These are phyloP conservation scores for Drosophila ambigua DNA, from an alignment of 1,140 invertebrate species.

Conservation along the genomic window DNA sequence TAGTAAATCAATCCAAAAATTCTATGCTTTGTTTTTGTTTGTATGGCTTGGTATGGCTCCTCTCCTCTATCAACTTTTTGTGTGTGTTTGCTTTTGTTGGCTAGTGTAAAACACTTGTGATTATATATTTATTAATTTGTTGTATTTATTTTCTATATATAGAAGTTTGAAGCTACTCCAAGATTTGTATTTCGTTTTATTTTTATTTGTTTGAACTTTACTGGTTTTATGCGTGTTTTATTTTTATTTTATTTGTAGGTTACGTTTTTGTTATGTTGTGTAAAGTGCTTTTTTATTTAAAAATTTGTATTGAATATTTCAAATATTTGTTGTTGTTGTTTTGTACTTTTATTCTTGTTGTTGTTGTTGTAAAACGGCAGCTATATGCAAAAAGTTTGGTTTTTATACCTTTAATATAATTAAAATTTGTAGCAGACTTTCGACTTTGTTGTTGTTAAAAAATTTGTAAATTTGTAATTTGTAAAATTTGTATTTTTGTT, in stretches of 20 bases:
- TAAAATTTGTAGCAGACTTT: conserved; percentile 49
- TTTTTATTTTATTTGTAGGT: conserved; percentile 46
- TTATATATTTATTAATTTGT: conserved; percentile 4
- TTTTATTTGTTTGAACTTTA: conserved; percentile 65
- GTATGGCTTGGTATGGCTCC: not conserved
- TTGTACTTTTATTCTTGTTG: conserved; percentile 44
- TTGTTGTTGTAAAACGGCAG: conserved; percentile 72
- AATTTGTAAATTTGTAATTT: conserved; percentile 76
- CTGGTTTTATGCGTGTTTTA: conserved; percentile 53
- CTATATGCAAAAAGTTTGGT: conserved; percentile 65
- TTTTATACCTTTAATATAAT: conserved; percentile 32
- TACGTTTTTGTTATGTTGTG: conserved; percentile 50
- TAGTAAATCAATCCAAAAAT: conserved; percentile 56
- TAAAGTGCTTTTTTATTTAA: conserved; percentile 73
- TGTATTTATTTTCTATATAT: conserved; percentile 20
- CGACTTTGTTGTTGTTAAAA: conserved; percentile 37
- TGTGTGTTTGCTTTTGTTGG: conserved; percentile 12
- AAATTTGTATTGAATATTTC: conserved; percentile 51
- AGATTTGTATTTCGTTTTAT: conserved; percentile 50
- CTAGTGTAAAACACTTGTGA: conserved; percentile 26
- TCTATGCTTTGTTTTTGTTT: conserved; percentile 19
- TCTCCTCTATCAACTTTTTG: not conserved
- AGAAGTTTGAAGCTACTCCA: conserved; percentile 47
- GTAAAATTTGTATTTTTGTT: conserved; percentile 74
- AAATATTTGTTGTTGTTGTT: conserved; percentile 34